These are phyloP conservation scores for Malacosoma neustria DNA, from an alignment of 2,888 invertebrate genomes.

Conservation along the genomic window DNA sequence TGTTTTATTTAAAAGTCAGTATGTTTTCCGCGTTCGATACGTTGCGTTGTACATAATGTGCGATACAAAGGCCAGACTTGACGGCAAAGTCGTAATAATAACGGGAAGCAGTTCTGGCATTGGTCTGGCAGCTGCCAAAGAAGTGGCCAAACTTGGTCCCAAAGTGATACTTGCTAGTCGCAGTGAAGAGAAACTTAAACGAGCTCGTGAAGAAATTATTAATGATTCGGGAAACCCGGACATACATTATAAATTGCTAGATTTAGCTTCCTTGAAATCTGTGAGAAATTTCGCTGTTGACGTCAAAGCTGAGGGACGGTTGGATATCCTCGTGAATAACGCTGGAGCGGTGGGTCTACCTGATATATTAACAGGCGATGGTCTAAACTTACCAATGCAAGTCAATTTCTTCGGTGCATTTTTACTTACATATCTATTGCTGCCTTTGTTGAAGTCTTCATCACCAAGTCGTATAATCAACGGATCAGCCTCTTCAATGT, in stretches of 20 bases:
- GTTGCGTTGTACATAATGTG: conserved; percentile 23
- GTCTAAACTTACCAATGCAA: conserved; percentile 79
- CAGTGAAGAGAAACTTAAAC: conserved; percentile 52
- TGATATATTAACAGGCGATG: conserved; percentile 73
- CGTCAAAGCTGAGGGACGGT: conserved; percentile 37
- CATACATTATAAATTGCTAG: conserved; percentile 41
- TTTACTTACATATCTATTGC: conserved; percentile 80
- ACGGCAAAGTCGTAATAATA: conserved; percentile 51
- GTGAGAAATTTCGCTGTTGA: conserved; percentile 71
- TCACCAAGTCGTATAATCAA: conserved; percentile 77
- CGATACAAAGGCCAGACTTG: conserved; percentile 31
- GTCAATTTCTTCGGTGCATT: conserved; percentile 84
- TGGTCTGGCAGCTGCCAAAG: conserved; percentile 57
- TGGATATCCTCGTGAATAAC: conserved; percentile 75
- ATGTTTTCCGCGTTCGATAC: conserved; percentile 1
- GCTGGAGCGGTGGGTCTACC: conserved; percentile 67
- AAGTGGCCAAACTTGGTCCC: conserved; percentile 59
- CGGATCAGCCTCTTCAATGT: conserved; percentile 77
- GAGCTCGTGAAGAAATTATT: conserved; percentile 42
- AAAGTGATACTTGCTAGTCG: conserved; percentile 68
- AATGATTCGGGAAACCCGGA: conserved; percentile 39
- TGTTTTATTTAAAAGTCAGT: conserved; percentile 15
- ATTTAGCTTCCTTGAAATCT: conserved; percentile 59
- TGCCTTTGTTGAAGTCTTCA: conserved; percentile 65
- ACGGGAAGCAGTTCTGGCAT: conserved; percentile 60